Conservation (phyloP, 2,888 invertebrate genomes). For the Hydraecia micacea region DNA sequence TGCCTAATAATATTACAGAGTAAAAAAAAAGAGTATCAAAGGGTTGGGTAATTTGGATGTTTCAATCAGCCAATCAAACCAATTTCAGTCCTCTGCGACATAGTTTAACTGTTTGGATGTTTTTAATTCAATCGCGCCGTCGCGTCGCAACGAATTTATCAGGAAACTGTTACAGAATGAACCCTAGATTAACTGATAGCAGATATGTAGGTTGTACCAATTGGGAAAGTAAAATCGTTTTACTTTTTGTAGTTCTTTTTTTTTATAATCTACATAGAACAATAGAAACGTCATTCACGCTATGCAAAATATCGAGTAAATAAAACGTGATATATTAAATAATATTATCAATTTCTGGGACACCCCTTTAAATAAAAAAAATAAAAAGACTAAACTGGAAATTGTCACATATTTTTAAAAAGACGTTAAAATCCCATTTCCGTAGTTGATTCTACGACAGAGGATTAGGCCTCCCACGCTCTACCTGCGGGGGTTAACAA, state of each 20-base stretch:
- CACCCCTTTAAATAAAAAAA: neutral
- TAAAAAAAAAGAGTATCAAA: constrained; percentile 28
- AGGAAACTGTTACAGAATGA: constrained; percentile 4
- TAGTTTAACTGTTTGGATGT: constrained; percentile 24
- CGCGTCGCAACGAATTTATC: constrained; percentile 13
- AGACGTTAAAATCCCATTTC: neutral
- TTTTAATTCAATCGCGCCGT: constrained; percentile 26
- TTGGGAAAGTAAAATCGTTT: neutral
- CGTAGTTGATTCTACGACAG: constrained; percentile 9
- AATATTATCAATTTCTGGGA: neutral
- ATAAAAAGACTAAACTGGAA: neutral
- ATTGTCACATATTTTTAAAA: neutral
- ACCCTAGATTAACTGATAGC: neutral
- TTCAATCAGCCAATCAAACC: constrained; percentile 38
- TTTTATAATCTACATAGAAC: neutral
- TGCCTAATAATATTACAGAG: constrained; percentile 19
- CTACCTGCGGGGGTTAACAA: constrained; percentile 3
- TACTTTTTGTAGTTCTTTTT: neutral
- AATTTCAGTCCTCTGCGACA: constrained; percentile 15
- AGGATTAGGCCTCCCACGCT: constrained; percentile 14
- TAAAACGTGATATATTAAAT: neutral
- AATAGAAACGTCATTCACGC: neutral
- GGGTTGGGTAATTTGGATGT: constrained; percentile 4
- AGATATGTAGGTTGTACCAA: too few relatives aligned
- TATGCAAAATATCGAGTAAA: neutral